A percentile compares a stretch with the other conserved stretches of the same genome.
Conservation (phyloP, 92 coral and sea anemone species). For the Isaurus tuberculatus region DNA sequence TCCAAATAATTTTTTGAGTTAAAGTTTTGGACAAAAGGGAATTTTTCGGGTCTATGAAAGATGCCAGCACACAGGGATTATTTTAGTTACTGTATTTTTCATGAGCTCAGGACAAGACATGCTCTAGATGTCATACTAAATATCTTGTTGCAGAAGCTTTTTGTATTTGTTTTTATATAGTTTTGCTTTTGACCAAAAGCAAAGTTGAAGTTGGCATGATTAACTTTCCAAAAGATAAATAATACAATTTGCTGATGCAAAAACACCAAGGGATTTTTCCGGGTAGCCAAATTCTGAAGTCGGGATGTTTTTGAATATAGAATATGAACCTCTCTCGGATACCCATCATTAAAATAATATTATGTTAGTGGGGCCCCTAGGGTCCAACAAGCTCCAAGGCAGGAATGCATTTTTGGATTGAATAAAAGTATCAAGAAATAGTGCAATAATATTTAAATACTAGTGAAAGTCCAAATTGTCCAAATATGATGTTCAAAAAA, state of each 20-base stretch:
- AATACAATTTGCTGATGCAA: too few species aligned
- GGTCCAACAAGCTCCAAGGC: conserved; percentile 16
- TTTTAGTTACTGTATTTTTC: conserved; percentile 8
- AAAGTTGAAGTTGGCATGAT: conserved; percentile 2
- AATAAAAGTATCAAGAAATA: conserved; percentile 28
- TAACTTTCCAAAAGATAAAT: conserved; percentile 9
- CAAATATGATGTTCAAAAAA: too few species aligned
- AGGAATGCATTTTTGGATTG: conserved; percentile 24
- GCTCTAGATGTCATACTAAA: neutral
- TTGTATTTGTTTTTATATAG: conserved; percentile 11
- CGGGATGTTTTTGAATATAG: neutral
- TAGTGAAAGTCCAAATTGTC: conserved; percentile 15
- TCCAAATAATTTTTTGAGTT: too few species aligned
- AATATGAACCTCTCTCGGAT: neutral
- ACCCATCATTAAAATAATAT: neutral
- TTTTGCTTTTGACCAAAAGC: conserved; percentile 4
- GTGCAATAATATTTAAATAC: conserved; percentile 11
- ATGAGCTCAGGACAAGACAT: conserved; percentile 8
- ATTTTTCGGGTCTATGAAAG: neutral
- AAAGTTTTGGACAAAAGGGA: too few species aligned
- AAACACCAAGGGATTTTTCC: neutral
- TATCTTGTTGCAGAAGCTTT: neutral
- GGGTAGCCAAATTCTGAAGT: neutral
- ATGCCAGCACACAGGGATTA: neutral
- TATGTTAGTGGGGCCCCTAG: neutral